These are phyloP conservation scores for Clarias pachynema DNA, from an alignment of 2,797 vertebrate genomes.

Conservation along the genomic window DNA sequence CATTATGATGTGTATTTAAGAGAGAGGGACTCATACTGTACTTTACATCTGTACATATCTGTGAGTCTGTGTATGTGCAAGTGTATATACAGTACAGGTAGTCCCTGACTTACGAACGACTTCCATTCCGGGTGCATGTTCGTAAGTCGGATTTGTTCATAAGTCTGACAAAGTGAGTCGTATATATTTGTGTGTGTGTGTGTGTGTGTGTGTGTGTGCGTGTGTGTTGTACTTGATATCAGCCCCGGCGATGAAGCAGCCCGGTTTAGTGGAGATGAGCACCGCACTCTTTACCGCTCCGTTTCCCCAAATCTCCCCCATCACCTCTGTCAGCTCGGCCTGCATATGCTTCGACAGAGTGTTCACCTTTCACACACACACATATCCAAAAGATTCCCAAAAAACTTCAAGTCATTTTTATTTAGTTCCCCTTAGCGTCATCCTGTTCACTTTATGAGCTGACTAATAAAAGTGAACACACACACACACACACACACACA, in stretches of 20 bases:
- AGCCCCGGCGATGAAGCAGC: constrained; percentile 82
- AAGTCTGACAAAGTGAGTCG: too few relatives aligned
- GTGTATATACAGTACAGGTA: neutral
- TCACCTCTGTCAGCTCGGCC: constrained; percentile 74
- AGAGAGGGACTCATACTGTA: neutral
- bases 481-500: neutral
- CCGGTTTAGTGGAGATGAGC: constrained; percentile 82
- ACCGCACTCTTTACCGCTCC: constrained; percentile 74
- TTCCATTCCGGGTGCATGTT: too few relatives aligned
- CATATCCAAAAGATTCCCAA: neutral
- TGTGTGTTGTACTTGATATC: constrained; percentile 77
- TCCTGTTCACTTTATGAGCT: neutral
- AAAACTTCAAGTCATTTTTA: neutral
- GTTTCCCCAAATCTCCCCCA: constrained; percentile 83
- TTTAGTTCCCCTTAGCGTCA: neutral
- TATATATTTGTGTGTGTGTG: neutral
- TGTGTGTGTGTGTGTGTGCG: neutral
- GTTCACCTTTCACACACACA: constrained; percentile 77
- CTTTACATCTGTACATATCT: neutral
- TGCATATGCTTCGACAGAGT: constrained; percentile 76
- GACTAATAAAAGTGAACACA: neutral
- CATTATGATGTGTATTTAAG: neutral
- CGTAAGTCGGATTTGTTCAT: too few relatives aligned
- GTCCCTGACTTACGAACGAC: too few relatives aligned
- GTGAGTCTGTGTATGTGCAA: neutral